These are phyloP conservation scores for Ictalurus punctatus DNA, from an alignment of 2,113 vertebrate species.

Conservation along the genomic window DNA sequence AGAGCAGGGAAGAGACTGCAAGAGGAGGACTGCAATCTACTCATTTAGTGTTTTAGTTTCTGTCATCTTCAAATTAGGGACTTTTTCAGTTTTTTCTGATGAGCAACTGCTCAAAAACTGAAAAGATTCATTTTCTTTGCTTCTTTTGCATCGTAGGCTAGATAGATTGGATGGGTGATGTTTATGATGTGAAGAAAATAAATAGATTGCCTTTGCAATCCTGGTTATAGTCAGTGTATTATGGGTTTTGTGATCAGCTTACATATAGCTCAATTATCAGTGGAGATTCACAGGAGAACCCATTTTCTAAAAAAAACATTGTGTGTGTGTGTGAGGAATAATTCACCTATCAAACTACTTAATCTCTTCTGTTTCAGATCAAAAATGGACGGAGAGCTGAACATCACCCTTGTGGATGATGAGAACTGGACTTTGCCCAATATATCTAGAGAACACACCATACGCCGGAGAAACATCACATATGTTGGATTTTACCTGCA, in stretches of 20 bases:
- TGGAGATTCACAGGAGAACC: background rate
- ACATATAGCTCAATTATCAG: background rate
- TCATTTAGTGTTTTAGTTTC: background rate
- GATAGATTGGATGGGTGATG: background rate
- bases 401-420: slow-evolving; percentile 62
- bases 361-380: slow-evolving; percentile 53
- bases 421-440: slow-evolving; percentile 69
- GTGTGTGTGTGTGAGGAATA: background rate
- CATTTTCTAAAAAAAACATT: background rate
- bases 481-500: slow-evolving; percentile 91
- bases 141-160: background rate
- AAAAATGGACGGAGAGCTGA: slow-evolving; percentile 69
- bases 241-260: background rate
- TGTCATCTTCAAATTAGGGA: background rate
- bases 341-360: background rate
- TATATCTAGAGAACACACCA: slow-evolving; percentile 46
- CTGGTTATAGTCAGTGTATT: background rate
- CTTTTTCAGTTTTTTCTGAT: background rate
- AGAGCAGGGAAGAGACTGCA: background rate
- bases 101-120: too few relatives aligned
- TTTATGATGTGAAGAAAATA: background rate
- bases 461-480: slow-evolving; percentile 74
- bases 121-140: background rate
- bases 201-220: background rate
- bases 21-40: background rate